Percentiles rank a stretch among this genome's conserved stretches.
These are phyloP conservation scores for Loriculus beryllinus DNA, from an alignment of 2,797 vertebrate genomes.

Conservation along the genomic window DNA sequence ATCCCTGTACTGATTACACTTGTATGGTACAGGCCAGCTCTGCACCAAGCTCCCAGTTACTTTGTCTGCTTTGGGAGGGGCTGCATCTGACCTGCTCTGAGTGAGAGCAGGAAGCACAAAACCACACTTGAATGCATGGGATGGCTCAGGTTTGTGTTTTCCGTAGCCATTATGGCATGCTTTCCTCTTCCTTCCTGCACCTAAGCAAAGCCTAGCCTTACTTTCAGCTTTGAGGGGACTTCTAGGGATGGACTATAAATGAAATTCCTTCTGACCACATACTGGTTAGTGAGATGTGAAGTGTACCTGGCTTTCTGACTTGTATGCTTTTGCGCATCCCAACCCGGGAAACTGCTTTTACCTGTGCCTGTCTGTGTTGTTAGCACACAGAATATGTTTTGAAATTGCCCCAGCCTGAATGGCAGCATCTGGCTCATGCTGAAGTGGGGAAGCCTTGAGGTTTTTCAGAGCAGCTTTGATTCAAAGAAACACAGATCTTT, in stretches of 20 bases:
- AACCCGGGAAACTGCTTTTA: background rate
- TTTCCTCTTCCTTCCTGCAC: background rate
- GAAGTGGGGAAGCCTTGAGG: background rate
- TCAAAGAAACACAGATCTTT: background rate
- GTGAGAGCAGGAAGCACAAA: background rate
- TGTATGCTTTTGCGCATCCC: background rate
- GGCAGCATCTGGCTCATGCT: background rate
- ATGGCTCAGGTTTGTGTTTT: background rate
- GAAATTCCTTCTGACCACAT: background rate
- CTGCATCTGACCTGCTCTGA: background rate
- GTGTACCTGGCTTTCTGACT: background rate
- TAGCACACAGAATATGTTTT: background rate
- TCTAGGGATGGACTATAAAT: background rate
- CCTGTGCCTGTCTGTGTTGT: accelerated
- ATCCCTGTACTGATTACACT: accelerated
- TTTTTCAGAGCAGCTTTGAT: background rate
- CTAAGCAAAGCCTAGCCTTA: background rate
- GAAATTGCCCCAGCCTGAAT: background rate
- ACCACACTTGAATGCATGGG: background rate
- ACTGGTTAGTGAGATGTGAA: background rate
- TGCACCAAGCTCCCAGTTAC: background rate
- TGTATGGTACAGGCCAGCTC: accelerated
- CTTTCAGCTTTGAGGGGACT: background rate
- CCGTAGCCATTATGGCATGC: accelerated
- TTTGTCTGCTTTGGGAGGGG: background rate